Conservation (phyloP, 2,888 invertebrate genomes). For the Loripinus fragilis region DNA sequence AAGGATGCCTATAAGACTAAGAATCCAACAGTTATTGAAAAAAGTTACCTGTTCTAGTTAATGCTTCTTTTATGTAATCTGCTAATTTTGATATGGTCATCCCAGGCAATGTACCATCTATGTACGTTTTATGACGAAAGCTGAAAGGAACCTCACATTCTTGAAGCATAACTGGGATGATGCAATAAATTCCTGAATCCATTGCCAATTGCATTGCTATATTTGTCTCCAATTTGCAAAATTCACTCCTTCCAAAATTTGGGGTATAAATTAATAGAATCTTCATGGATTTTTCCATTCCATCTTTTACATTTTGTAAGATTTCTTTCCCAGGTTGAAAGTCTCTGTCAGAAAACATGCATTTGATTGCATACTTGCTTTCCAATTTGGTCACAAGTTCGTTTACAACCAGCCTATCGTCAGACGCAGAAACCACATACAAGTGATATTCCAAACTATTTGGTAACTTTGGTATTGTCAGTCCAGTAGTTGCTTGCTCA, state of each 20-base stretch:
- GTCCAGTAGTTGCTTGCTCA: no score
- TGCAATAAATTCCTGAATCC: background rate
- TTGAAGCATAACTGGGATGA: background rate
- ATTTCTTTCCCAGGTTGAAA: background rate
- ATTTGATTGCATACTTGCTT: background rate
- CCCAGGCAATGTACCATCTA: background rate
- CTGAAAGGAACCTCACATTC: background rate
- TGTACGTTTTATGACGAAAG: background rate
- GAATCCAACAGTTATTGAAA: no score
- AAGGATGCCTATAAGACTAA: no score
- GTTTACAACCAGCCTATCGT: background rate
- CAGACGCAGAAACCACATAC: background rate
- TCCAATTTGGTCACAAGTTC: background rate
- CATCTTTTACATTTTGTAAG: background rate
- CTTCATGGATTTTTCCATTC: background rate
- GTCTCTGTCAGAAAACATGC: background rate
- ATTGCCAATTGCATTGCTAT: background rate
- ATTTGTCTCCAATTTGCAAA: background rate
- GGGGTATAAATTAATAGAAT: background rate
- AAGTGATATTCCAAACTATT: background rate
- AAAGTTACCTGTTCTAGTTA: no score
- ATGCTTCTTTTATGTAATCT: background rate
- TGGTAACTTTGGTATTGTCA: background rate
- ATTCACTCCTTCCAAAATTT: background rate
- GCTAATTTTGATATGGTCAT: background rate